Percentiles rank a stretch among this genome's conserved stretches.
These are phyloP conservation scores for Brachyrhaphis roseni DNA, from an alignment of 2,797 vertebrate genomes.

Conservation along the genomic window DNA sequence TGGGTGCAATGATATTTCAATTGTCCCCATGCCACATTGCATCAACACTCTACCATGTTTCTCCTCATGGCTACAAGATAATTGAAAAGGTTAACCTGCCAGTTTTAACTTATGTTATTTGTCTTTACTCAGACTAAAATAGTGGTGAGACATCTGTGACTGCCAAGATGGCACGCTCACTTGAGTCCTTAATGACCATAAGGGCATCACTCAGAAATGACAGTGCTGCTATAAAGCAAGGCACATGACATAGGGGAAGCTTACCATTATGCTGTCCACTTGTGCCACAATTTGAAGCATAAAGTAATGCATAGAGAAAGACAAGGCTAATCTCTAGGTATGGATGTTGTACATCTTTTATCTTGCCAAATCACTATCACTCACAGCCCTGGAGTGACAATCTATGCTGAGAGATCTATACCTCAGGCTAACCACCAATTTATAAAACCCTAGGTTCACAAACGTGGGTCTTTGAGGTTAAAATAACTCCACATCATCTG, in stretches of 20 bases:
- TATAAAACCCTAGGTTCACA: constrained; percentile 21
- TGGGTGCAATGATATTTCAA: constrained; percentile 73
- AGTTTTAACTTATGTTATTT: constrained; percentile 68
- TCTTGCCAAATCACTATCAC: constrained; percentile 14
- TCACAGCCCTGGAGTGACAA: constrained; percentile 17
- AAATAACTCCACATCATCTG: constrained; percentile 67
- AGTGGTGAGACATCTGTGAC: constrained; percentile 52
- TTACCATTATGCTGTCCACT: background rate
- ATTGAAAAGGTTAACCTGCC: constrained; percentile 79
- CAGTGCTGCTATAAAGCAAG: constrained; percentile 18
- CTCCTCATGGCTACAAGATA: constrained; percentile 64
- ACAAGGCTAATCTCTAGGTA: background rate
- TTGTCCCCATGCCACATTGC: constrained; percentile 65
- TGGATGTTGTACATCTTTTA: constrained; percentile 8
- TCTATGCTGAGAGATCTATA: constrained; percentile 18
- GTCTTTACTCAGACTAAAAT: constrained; percentile 45
- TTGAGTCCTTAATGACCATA: constrained; percentile 36
- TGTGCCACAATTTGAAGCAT: background rate
- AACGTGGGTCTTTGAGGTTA: constrained; percentile 59
- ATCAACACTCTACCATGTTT: constrained; percentile 58
- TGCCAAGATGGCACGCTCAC: constrained; percentile 54
- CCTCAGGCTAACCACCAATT: constrained; percentile 48
- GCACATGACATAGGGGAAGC: background rate
- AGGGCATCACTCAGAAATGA: constrained; percentile 45
- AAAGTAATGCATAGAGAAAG: background rate